phyloP scores from a whole-genome alignment of 2,888 invertebrate species.

The Chelonus formosanus region DNA sequence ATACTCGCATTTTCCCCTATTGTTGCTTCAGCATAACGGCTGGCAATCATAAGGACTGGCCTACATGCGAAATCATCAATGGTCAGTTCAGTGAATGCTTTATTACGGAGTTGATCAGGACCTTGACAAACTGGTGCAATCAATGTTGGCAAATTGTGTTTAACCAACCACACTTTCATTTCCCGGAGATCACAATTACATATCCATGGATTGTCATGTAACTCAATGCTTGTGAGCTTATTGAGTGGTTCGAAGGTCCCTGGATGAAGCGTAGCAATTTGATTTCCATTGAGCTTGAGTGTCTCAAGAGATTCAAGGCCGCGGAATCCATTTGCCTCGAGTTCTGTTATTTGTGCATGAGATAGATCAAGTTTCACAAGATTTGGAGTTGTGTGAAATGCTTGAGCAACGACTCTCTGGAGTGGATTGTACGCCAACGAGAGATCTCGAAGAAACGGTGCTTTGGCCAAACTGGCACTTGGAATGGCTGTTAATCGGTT shows the following conservation, averaged over 20 bases:
- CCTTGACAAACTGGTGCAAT: constrained; percentile 81
- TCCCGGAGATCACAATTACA: constrained; percentile 87
- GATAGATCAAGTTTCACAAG: constrained; percentile 86
- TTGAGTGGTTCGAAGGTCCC: constrained; percentile 78
- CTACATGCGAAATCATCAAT: constrained; percentile 88
- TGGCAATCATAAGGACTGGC: constrained; percentile 80
- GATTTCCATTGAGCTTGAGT: constrained; percentile 83
- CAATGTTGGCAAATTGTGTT: constrained; percentile 79
- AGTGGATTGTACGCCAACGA: constrained; percentile 84
- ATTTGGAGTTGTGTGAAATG: constrained; percentile 78
- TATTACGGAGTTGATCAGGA: constrained; percentile 75
- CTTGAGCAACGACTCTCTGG: constrained; percentile 78
- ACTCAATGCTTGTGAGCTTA: constrained; percentile 80
- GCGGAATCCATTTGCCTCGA: constrained; percentile 81
- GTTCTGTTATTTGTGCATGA: constrained; percentile 80
- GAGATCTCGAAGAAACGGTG: constrained; percentile 83
- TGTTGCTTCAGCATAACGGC: constrained; percentile 79
- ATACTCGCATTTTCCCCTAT: constrained; percentile 88
- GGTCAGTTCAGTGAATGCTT: constrained; percentile 78
- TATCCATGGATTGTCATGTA: constrained; percentile 89
- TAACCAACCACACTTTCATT: constrained; percentile 82
- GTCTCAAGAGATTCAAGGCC: constrained; percentile 80
- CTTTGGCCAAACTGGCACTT: constrained; percentile 79
- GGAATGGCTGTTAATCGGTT: constrained; percentile 85
- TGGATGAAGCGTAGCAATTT: constrained; percentile 76